These are phyloP conservation scores for Netelia fuscicornis DNA, from an alignment of 2,888 invertebrate genomes.

Conservation along the genomic window DNA sequence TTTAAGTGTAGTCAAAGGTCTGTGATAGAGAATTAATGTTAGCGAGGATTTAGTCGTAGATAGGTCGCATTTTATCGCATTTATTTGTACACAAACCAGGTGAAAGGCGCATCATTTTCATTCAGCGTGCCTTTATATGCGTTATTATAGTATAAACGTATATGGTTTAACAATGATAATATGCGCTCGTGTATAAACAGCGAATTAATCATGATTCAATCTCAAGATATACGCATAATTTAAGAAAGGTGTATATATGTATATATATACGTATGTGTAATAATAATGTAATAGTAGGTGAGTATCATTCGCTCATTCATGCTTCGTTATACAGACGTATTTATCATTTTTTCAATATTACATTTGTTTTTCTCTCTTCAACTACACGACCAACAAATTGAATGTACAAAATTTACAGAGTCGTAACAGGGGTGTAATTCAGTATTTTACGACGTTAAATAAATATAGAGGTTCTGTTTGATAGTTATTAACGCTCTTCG, in stretches of 20 bases:
- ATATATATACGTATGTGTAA: not conserved
- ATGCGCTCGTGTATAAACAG: slow-evolving; percentile 36
- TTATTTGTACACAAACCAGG: slow-evolving; percentile 64
- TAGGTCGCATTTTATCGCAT: slow-evolving; percentile 51
- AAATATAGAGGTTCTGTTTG: slow-evolving; percentile 39
- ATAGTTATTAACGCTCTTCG: not conserved
- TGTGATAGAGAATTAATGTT: slow-evolving; percentile 33
- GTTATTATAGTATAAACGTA: slow-evolving; percentile 8
- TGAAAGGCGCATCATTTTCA: slow-evolving; percentile 28
- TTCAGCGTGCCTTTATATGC: slow-evolving; percentile 9
- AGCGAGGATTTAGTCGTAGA: not conserved
- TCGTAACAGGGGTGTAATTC: slow-evolving; percentile 16
- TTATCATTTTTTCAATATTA: slow-evolving; percentile 41
- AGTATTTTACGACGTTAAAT: slow-evolving; percentile 45
- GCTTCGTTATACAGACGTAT: slow-evolving; percentile 46
- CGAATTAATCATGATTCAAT: slow-evolving; percentile 29
- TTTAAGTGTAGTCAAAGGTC: slow-evolving; percentile 85
- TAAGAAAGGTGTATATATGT: slow-evolving; percentile 33
- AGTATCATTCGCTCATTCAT: slow-evolving; percentile 61
- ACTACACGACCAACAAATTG: slow-evolving; percentile 43
- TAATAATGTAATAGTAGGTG: slow-evolving; percentile 33
- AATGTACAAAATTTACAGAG: slow-evolving; percentile 67
- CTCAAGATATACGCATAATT: slow-evolving; percentile 43
- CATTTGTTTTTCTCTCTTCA: slow-evolving; percentile 17
- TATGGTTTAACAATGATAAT: not conserved